Conservation (phyloP, 2,113 vertebrate species). For the Bambusicola thoracicus region DNA sequence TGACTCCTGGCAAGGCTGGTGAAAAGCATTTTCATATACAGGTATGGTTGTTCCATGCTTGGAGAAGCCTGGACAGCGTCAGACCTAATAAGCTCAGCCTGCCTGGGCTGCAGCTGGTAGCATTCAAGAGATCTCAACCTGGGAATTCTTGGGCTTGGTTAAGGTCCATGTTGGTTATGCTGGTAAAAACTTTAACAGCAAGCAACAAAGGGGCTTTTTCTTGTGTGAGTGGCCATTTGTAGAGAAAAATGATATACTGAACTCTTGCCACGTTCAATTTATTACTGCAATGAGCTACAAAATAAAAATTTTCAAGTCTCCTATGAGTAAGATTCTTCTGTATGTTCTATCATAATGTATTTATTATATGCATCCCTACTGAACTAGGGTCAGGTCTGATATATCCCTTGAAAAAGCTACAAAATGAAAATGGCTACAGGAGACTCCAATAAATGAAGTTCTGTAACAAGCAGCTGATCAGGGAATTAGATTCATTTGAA, state of each 20-base stretch:
- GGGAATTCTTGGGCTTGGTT: neutral
- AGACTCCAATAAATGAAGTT: neutral
- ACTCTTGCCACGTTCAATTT: accelerated
- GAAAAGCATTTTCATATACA: neutral
- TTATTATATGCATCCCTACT: neutral
- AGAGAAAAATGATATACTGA: neutral
- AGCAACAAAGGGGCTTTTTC: neutral
- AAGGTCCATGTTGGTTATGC: neutral
- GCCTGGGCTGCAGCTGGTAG: neutral
- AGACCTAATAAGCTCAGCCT: neutral
- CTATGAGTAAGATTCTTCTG: neutral
- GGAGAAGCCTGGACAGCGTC: neutral
- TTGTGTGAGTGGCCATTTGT: neutral
- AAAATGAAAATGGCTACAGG: neutral
- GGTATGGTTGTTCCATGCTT: neutral
- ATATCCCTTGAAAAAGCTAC: neutral
- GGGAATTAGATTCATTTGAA: neutral
- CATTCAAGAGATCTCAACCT: neutral
- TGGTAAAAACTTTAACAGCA: neutral
- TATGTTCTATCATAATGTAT: neutral
- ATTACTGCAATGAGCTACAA: neutral
- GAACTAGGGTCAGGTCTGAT: neutral
- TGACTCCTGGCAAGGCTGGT: neutral
- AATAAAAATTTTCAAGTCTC: neutral
- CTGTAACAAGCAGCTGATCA: neutral